Evolutionary conservation across 1,140 invertebrate genomes (phyloP).

Genomic region (Zelostemma sp.): DNA sequence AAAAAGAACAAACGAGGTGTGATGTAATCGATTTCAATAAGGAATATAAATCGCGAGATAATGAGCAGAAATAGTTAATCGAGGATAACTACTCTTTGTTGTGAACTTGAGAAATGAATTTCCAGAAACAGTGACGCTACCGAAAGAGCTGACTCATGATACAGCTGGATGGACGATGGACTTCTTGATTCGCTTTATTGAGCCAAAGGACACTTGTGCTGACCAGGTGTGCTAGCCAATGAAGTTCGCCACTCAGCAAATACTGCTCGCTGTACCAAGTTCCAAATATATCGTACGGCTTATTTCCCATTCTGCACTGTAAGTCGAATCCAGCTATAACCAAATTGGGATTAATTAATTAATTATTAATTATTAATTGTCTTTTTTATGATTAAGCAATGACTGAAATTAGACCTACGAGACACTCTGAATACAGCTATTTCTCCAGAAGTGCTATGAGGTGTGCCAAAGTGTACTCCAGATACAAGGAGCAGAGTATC

Average conservation of each 20-base stretch:
- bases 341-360: background rate
- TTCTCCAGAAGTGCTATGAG: conserved; percentile 85
- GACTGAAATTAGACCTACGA: conserved; percentile 71
- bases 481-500: conserved; percentile 88
- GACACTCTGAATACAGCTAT: conserved; percentile 87
- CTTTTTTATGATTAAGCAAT: background rate
- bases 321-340: conserved; percentile 77
- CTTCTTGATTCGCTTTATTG: conserved; percentile 87
- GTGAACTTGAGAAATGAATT: too few relatives aligned
- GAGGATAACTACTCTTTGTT: too few relatives aligned
- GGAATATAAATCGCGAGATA: conserved; percentile 2
- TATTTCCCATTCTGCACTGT: conserved; percentile 86
- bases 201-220: conserved; percentile 86
- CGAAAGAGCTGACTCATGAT: conserved; percentile 83
- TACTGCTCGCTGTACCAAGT: conserved; percentile 90
- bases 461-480: conserved; percentile 88
- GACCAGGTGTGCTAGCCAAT: conserved; percentile 84
- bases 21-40: background rate
- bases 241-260: conserved; percentile 84
- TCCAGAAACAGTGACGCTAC: too few relatives aligned
- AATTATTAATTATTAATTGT: too few relatives aligned
- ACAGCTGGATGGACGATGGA: conserved; percentile 83
- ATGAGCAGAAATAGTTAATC: conserved; percentile 1
- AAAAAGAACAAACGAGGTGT: too few relatives aligned
- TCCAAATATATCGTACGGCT: conserved; percentile 91